phyloP scores from a whole-genome alignment of 1,140 invertebrate species.

The Rhopalosiphum maidis region DNA sequence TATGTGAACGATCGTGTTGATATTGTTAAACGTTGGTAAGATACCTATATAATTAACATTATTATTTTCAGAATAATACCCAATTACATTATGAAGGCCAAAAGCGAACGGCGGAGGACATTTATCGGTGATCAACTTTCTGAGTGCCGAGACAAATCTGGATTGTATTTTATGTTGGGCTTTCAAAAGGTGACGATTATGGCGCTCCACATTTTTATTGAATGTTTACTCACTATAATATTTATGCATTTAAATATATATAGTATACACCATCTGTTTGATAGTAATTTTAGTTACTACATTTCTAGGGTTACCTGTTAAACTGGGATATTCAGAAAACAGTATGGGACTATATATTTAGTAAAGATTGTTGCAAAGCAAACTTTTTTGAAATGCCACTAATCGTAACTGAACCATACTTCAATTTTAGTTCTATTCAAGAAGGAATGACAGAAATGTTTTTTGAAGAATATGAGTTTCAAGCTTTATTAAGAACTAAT shows the following conservation, averaged over 20 bases:
- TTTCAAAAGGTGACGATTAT: constrained; percentile 78
- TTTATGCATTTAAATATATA: background rate
- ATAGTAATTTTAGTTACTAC: background rate
- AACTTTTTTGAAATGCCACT: constrained; percentile 79
- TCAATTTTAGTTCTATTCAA: constrained; percentile 92
- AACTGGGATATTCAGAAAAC: constrained; percentile 97
- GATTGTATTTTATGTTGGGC: constrained; percentile 91
- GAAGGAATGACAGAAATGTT: constrained; percentile 94
- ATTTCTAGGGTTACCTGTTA: constrained; percentile 80
- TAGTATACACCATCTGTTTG: background rate
- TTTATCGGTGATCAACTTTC: constrained; percentile 95
- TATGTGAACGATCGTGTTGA: background rate
- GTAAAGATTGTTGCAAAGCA: constrained; percentile 83
- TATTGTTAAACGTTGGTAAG: background rate
- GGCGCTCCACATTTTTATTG: background rate
- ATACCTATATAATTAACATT: background rate
- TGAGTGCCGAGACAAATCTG: constrained; percentile 94
- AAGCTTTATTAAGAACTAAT: constrained; percentile 82
- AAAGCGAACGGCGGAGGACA: constrained; percentile 89
- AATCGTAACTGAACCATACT: constrained; percentile 92
- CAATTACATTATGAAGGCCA: constrained; percentile 98
- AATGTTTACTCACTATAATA: background rate
- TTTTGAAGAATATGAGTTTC: constrained; percentile 96
- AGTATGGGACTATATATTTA: constrained; percentile 96
- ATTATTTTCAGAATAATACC: constrained; percentile 76